A percentile compares a stretch with the other conserved stretches of the same genome.
Conservation (phyloP, 37 sponge, comb jelly and placozoan genomes). For the Theonella swinhoei region DNA sequence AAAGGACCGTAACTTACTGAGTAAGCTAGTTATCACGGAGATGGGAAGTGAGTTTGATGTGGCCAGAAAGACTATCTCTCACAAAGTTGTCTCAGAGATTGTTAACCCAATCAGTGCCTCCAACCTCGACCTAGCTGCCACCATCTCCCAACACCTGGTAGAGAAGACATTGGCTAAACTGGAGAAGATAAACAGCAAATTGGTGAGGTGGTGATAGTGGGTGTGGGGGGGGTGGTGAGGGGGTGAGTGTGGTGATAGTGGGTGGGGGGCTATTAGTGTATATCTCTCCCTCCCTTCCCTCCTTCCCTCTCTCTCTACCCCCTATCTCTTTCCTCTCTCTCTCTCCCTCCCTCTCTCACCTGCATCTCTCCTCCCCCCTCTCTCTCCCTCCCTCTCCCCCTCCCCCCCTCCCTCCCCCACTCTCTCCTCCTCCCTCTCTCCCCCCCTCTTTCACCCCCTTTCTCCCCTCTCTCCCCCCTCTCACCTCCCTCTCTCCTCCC, state of each 20-base stretch:
- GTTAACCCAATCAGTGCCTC: constrained; percentile 49
- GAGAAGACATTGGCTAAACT: constrained; percentile 45
- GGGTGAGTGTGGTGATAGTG: constrained; percentile 10
- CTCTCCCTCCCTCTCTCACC: not conserved
- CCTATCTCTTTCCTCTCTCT: not conserved
- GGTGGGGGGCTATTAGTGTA: constrained; percentile 24
- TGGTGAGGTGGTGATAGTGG: constrained; percentile 43
- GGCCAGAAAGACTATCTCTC: constrained; percentile 43
- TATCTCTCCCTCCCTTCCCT: constrained; percentile 15
- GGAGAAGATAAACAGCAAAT: constrained; percentile 19
- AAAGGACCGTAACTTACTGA: not conserved
- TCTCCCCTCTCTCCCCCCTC: not conserved
- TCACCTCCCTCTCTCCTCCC: not conserved
- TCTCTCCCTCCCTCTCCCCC: not conserved
- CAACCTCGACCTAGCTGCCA: constrained; percentile 52
- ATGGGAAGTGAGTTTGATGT: constrained; percentile 24
- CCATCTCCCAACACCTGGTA: constrained; percentile 42
- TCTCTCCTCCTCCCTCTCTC: not conserved
- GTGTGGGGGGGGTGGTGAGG: constrained; percentile 1
- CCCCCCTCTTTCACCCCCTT: not conserved
- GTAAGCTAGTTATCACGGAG: constrained; percentile 12
- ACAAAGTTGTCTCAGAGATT: constrained; percentile 62
- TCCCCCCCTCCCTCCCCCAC: not conserved
- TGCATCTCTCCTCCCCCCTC: not conserved
- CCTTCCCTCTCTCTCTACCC: not conserved